These are phyloP conservation scores for Chaitophorus viminalis DNA, from an alignment of 2,888 invertebrate genomes.

Conservation along the genomic window DNA sequence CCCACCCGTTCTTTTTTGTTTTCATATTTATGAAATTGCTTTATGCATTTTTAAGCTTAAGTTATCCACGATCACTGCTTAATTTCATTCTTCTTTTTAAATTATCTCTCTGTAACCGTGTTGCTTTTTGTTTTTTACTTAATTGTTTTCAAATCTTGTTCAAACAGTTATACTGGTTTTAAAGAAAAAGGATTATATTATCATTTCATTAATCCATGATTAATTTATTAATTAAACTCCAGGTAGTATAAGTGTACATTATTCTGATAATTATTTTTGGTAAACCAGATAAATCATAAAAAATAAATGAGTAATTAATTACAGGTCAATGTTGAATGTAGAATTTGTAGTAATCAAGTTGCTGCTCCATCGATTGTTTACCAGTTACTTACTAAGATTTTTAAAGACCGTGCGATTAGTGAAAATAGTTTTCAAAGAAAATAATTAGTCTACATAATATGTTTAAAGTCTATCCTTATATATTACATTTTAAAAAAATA, in stretches of 20 bases:
- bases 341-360: too few species aligned
- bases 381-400: too few species aligned
- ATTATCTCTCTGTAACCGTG: not conserved
- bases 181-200: not conserved
- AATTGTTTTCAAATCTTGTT: not conserved
- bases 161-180: not conserved
- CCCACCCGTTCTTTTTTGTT: too few species aligned
- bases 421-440: too few species aligned
- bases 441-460: too few species aligned
- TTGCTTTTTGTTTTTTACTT: not conserved
- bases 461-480: too few species aligned
- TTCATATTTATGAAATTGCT: not conserved
- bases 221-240: not conserved
- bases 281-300: constrained; percentile 1
- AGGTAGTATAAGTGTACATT: not conserved
- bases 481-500: too few species aligned
- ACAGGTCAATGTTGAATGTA: too few species aligned
- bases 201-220: not conserved
- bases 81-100: not conserved
- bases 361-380: too few species aligned
- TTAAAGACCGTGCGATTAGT: too few species aligned
- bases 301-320: not conserved
- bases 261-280: not conserved
- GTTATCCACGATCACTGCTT: not conserved
- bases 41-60: not conserved